Conservation (phyloP, 2,113 vertebrate species). For the Okapia johnstoni region DNA sequence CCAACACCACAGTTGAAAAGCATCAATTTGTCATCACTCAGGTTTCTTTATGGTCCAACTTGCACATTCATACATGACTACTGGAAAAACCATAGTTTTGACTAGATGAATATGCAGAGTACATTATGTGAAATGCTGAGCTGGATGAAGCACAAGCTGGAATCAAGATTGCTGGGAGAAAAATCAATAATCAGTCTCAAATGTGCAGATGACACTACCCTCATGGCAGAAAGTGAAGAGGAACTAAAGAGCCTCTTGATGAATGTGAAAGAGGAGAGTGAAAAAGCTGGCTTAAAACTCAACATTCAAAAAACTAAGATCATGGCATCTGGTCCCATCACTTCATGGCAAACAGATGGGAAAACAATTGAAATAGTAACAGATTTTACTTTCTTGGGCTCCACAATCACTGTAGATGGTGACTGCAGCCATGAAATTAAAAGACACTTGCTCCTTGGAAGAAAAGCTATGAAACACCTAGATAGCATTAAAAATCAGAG, state of each 20-base stretch:
- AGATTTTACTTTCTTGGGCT: neutral
- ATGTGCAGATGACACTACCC: neutral
- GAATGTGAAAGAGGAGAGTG: neutral
- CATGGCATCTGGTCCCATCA: neutral
- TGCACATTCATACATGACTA: neutral
- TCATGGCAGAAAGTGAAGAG: neutral
- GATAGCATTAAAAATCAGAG: neutral
- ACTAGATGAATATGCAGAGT: neutral
- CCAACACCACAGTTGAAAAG: neutral
- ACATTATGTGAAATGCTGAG: neutral
- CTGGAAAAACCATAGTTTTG: neutral
- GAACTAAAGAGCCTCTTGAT: neutral
- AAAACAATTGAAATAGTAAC: neutral
- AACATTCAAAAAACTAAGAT: neutral
- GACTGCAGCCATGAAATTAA: neutral
- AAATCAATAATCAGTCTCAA: neutral
- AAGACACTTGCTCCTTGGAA: neutral
- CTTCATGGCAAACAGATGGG: neutral
- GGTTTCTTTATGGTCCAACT: neutral
- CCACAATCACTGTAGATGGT: neutral
- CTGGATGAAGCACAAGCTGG: neutral
- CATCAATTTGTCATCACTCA: neutral
- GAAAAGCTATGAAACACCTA: neutral
- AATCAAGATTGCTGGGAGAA: too few relatives aligned
- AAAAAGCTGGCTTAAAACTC: neutral